These are phyloP conservation scores for Pristionchus exspectatus DNA, from an alignment of 2,888 invertebrate species.

Conservation along the genomic window DNA sequence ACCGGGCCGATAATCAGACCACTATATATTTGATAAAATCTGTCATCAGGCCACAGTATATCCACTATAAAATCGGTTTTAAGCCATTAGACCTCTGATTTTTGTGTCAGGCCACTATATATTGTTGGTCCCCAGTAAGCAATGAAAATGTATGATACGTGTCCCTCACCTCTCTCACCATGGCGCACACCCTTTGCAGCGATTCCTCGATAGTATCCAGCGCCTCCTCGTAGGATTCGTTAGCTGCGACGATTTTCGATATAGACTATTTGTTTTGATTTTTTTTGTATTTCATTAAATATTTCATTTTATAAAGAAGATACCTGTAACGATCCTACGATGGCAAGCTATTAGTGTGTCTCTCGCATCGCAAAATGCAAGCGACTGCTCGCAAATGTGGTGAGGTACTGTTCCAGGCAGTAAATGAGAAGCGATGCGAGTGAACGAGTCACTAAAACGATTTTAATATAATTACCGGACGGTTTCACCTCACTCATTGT, in stretches of 20 bases:
- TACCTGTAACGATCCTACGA: neutral
- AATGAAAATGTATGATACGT: no score
- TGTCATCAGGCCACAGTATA: no score
- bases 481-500: no score
- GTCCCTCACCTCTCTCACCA: constrained; percentile 21
- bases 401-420: neutral
- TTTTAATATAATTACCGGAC: no score
- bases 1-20: no score
- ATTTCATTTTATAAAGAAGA: no score
- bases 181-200: neutral
- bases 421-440: neutral
- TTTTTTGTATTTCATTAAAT: no score
- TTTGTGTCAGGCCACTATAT: no score
- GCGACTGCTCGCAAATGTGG: constrained; percentile 31
- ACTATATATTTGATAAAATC: no score
- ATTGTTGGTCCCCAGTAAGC: no score
- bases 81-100: no score
- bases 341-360: neutral
- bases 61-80: no score
- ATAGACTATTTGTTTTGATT: neutral
- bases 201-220: constrained; percentile 20
- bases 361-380: neutral
- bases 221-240: constrained; percentile 10
- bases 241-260: neutral
- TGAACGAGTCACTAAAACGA: neutral